Conservation (phyloP, 1,140 invertebrate species). For the Manduca sexta region DNA sequence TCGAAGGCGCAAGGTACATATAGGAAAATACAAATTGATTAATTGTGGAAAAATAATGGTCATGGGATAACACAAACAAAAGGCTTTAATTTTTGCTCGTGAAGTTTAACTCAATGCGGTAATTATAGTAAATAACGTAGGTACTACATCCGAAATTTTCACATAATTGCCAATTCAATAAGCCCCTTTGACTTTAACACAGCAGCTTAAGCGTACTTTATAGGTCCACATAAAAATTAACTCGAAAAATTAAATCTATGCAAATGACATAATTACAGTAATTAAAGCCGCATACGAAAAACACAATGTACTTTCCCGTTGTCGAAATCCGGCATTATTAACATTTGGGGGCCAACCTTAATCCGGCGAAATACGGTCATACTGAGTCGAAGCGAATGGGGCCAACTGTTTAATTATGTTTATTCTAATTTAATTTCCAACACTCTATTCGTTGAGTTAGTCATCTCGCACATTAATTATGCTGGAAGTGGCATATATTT, state of each 20-base stretch:
- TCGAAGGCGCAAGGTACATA: too few species aligned
- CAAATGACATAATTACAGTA: constrained; percentile 33
- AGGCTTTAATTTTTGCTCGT: too few species aligned
- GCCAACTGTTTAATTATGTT: constrained; percentile 45
- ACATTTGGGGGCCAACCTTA: constrained; percentile 22
- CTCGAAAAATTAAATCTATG: constrained; percentile 13
- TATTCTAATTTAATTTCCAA: constrained; percentile 48
- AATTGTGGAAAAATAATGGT: too few species aligned
- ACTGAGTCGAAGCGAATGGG: constrained; percentile 39
- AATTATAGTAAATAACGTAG: neutral
- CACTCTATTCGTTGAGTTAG: constrained; percentile 9
- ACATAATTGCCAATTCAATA: too few species aligned
- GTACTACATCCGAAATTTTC: neutral
- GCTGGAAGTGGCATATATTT: neutral
- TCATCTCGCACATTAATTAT: neutral
- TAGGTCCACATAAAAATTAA: neutral
- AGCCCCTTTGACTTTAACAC: too few species aligned
- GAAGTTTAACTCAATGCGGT: neutral
- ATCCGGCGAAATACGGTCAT: constrained; percentile 30
- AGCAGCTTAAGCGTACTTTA: neutral
- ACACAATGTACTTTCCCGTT: constrained; percentile 15
- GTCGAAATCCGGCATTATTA: constrained; percentile 25
- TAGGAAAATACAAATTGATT: too few species aligned
- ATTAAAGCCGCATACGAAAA: constrained; percentile 17
- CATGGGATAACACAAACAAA: too few species aligned